phyloP scores from a whole-genome alignment of 92 coral and sea anemone species.

The Phenganax subtilis region DNA sequence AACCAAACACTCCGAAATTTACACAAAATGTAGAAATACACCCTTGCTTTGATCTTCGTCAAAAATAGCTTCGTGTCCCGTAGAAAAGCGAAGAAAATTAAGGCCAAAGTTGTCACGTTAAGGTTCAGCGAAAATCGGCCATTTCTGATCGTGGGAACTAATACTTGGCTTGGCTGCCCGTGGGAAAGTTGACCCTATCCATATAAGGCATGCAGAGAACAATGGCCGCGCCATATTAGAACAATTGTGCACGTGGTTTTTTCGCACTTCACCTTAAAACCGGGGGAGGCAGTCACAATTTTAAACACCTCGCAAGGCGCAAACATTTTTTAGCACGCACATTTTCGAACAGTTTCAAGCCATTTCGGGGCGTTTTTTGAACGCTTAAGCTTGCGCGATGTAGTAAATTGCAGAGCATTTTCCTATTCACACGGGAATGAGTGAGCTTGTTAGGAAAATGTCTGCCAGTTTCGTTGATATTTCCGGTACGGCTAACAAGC shows the following conservation, averaged over 20 bases:
- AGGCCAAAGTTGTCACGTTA: conserved; percentile 1
- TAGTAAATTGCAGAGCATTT: not conserved
- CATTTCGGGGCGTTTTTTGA: not conserved
- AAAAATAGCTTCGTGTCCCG: not conserved
- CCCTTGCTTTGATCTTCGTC: not conserved
- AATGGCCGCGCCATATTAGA: conserved; percentile 34
- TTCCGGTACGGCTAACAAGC: conserved; percentile 13
- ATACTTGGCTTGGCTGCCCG: conserved; percentile 89
- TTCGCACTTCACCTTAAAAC: not conserved
- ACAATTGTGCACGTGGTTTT: conserved; percentile 39
- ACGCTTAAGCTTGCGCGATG: not conserved
- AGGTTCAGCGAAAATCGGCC: not conserved
- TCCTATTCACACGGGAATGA: conserved; percentile 24
- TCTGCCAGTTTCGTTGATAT: not conserved
- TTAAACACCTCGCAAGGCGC: not conserved
- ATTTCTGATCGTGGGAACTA: conserved; percentile 87
- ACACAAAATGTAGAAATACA: not conserved
- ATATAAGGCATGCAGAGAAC: conserved; percentile 63
- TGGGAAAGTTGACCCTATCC: conserved; percentile 95
- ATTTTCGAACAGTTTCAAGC: not conserved
- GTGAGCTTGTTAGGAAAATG: not conserved
- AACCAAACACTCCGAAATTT: not conserved
- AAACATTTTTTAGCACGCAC: not conserved
- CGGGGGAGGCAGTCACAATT: not conserved
- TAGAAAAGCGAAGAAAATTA: conserved; percentile 1